Evolutionary conservation across 2,113 vertebrate species (phyloP).

Genomic region (Euleptes europaea): DNA sequence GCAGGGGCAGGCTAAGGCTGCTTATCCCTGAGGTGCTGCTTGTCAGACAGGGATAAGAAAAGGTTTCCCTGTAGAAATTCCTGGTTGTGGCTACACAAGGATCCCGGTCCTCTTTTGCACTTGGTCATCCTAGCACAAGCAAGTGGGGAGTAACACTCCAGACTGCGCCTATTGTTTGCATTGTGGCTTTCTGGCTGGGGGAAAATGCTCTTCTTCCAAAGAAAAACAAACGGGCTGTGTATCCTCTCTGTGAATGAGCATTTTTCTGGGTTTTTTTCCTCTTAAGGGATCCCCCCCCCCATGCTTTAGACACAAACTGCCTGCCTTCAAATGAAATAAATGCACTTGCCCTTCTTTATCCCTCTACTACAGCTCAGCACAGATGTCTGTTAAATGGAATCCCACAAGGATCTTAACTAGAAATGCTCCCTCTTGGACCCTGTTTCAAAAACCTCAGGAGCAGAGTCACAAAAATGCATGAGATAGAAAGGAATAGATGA

Average conservation of each 20-base stretch:
- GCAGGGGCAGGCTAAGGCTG: no score
- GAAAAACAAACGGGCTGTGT: conserved; percentile 9
- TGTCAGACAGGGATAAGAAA: neutral
- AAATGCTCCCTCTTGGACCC: conserved; percentile 69
- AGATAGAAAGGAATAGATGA: neutral
- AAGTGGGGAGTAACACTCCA: neutral
- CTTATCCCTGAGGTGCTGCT: neutral
- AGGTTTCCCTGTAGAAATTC: neutral
- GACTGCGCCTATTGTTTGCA: neutral
- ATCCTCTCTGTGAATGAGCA: neutral
- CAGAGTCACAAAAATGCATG: conserved; percentile 60
- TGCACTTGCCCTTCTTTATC: conserved; percentile 43
- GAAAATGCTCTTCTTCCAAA: neutral
- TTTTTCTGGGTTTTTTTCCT: conserved; percentile 27
- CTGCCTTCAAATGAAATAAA: conserved; percentile 54
- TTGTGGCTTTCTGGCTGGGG: conserved; percentile 3
- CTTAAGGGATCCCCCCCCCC: conserved; percentile 30
- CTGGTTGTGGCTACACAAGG: neutral
- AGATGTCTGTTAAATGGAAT: conserved; percentile 56
- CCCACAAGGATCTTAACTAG: conserved; percentile 66
- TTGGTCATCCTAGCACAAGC: neutral
- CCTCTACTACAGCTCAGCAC: conserved; percentile 46
- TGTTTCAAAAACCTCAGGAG: conserved; percentile 65
- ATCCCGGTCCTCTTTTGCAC: neutral
- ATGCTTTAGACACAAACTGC: conserved; percentile 32